Evolutionary conservation across 2,113 vertebrate genomes (phyloP), one percentile per base, ranked within the genome.

Genomic region (Dicrurus megarhynchus): DNA sequence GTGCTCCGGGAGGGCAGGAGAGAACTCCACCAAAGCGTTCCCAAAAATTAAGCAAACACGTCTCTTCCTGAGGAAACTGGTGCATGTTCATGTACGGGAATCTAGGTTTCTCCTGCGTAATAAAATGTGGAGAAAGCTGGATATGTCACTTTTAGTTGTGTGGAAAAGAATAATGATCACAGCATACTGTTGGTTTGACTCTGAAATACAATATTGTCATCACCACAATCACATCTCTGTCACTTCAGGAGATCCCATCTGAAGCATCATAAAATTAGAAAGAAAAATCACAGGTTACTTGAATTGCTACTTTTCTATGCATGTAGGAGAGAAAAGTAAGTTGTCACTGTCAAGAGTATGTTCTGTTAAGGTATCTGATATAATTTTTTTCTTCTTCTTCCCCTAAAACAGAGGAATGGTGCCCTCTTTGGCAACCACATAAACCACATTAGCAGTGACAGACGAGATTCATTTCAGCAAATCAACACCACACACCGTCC

Each of bases 401-500:
- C 95, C 97, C 95, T 98, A 91, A 93, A 94, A 92, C 99, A 99
- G 99, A 99, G 99, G 95, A 99, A 99, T 69, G 99, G 99, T 70
- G 99, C 99, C 89, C 98, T 99, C 82, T 99, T 99, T 96, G 99
- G 99, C 95, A 99, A 99, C 97, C 99, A 99, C 91, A 96, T 99
- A 97, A 99, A 99, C 98, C 98, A 99, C 68, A 98, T 99, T 98
- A 99, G 98, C 95, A 99, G 98, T 93, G 99, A 99, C 94, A 98
- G 98, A 93, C 98, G 98, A 91, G 98, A 99, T 91, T 98, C 98
- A 37, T 98, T 98, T 94, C 99, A 99, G 74, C 99, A 99, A 95
- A 99, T 99, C 97, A 99, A 99, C 95, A 99, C 99, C 87, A 99
- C 99, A 16, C 99, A 99, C 97, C 98, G 99, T 71, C 99, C 99